A percentile compares a stretch with the other conserved stretches of the same genome.
These are phyloP conservation scores for Pocillopora meandrina DNA, from an alignment of 92 coral and sea anemone species.

Conservation along the genomic window DNA sequence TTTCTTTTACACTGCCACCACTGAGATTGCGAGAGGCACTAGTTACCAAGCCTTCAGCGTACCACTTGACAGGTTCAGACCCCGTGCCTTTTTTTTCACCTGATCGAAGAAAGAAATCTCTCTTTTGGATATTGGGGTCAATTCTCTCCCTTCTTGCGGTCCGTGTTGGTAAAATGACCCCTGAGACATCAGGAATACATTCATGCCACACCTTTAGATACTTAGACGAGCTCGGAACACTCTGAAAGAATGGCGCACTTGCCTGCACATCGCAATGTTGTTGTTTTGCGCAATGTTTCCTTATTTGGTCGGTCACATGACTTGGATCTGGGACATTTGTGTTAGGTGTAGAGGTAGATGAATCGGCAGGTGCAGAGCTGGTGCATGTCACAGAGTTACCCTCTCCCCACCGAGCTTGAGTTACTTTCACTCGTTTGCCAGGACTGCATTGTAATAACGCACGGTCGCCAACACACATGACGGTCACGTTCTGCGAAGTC, in stretches of 20 bases:
- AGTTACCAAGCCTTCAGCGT: background rate
- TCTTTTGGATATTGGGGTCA: constrained; percentile 22
- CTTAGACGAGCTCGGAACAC: constrained; percentile 59
- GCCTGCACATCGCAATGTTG: constrained; percentile 72
- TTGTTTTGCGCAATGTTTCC: constrained; percentile 65
- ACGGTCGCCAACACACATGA: constrained; percentile 78
- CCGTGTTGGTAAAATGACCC: constrained; percentile 30
- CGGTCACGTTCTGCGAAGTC: constrained; percentile 58
- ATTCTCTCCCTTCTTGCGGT: constrained; percentile 39
- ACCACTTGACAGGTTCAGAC: background rate
- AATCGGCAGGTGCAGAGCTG: constrained; percentile 57
- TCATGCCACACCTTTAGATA: constrained; percentile 89
- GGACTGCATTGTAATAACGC: constrained; percentile 65
- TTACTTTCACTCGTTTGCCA: constrained; percentile 71
- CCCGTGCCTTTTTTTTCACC: constrained; percentile 22
- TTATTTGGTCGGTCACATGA: constrained; percentile 63
- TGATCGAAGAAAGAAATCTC: constrained; percentile 51
- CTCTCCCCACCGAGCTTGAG: constrained; percentile 90
- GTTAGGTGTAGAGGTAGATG: constrained; percentile 52
- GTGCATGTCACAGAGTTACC: constrained; percentile 83
- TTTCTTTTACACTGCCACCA: background rate
- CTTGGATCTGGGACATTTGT: constrained; percentile 61
- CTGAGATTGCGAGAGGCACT: constrained; percentile 21
- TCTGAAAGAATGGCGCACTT: constrained; percentile 55
- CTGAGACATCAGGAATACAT: constrained; percentile 81